phyloP scores from a whole-genome alignment of 2,113 vertebrate species.

The Crotalus tigris region DNA sequence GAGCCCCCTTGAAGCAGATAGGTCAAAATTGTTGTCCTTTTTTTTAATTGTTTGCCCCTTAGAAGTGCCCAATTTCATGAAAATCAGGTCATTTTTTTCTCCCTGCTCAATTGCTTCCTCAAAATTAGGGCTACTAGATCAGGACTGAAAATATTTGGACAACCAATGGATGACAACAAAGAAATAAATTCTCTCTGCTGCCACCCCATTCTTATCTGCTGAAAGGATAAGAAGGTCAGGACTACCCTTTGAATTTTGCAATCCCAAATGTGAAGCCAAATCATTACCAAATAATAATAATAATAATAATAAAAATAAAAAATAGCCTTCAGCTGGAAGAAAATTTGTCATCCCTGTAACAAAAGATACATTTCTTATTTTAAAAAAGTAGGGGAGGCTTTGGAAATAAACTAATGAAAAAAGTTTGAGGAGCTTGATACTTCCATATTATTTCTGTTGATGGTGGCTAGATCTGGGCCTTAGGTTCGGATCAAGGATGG shows the following conservation, averaged over 20 bases:
- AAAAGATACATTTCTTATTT: neutral
- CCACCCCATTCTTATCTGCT: neutral
- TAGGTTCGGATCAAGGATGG: neutral
- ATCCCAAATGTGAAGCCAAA: neutral
- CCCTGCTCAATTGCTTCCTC: neutral
- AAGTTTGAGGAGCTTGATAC: neutral
- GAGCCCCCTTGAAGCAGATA: neutral
- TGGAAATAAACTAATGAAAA: neutral
- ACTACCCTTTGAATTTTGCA: neutral
- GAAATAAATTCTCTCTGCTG: neutral
- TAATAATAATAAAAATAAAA: neutral
- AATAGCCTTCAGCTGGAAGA: neutral
- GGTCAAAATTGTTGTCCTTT: neutral
- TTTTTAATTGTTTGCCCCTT: neutral
- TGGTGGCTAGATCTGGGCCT: neutral
- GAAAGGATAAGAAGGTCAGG: neutral
- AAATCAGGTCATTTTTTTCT: neutral
- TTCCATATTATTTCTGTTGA: neutral
- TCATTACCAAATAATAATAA: no score
- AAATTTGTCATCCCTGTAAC: neutral
- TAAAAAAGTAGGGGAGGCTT: neutral
- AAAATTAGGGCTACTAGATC: neutral
- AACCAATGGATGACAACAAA: neutral
- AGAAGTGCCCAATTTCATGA: neutral
- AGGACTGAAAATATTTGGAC: neutral